Percentiles rank a stretch among this genome's conserved stretches.
phyloP scores from a whole-genome alignment of 2,113 vertebrate genomes.

The Tenebrosternarchus preto region DNA sequence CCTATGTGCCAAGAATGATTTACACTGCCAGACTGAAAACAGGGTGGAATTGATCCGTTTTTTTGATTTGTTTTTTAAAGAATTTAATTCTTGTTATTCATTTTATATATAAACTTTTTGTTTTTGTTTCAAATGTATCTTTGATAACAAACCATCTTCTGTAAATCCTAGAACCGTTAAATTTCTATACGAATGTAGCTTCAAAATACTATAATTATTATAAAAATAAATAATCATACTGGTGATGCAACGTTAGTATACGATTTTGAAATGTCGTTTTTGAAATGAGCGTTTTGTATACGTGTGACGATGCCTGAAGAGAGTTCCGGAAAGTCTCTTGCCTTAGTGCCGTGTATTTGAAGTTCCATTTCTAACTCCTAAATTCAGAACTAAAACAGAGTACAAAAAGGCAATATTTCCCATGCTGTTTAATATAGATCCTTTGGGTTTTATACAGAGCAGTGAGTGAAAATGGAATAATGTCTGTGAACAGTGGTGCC shows the following conservation, averaged over 20 bases:
- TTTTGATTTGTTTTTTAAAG: conserved; percentile 53
- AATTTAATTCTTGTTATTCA: conserved; percentile 59
- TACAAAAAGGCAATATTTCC: conserved; percentile 50
- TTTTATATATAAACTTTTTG: conserved; percentile 62
- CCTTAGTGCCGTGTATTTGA: no score
- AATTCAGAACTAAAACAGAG: not conserved
- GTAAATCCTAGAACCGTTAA: conserved; percentile 63
- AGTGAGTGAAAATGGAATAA: conserved; percentile 56
- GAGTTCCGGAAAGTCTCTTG: no score
- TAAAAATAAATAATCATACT: conserved; percentile 72
- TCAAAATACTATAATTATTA: conserved; percentile 68
- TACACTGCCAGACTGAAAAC: conserved; percentile 37
- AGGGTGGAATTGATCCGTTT: conserved; percentile 31
- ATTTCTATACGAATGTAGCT: conserved; percentile 75
- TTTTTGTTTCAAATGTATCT: conserved; percentile 63
- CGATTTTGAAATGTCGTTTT: not conserved
- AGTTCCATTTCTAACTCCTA: no score
- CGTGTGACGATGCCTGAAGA: no score
- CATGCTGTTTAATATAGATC: conserved; percentile 74
- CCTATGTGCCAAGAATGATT: conserved; percentile 50
- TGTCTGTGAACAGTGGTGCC: conserved; percentile 44
- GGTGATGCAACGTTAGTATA: conserved; percentile 49
- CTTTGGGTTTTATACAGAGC: conserved; percentile 65
- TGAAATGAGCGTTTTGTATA: not conserved
- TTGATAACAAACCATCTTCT: conserved; percentile 66